Percentiles rank a stretch among this genome's conserved stretches.
Evolutionary conservation across 2,113 vertebrate genomes (phyloP).

Genomic region (Abramis brama): DNA sequence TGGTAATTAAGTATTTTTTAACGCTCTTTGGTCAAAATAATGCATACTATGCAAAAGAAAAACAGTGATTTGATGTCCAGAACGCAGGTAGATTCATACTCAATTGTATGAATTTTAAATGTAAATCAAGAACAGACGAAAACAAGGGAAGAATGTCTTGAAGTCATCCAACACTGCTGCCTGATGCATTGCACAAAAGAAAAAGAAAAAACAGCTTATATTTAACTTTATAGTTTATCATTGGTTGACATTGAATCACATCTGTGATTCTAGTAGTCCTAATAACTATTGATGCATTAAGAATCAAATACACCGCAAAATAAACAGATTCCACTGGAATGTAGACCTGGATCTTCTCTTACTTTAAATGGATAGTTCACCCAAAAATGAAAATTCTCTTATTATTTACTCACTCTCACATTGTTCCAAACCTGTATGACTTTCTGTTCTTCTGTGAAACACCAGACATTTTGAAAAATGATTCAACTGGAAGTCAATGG

Average conservation of each 20-base stretch:
- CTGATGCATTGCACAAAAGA: background rate
- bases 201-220: background rate
- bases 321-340: background rate
- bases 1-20: background rate
- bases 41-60: background rate
- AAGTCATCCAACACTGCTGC: background rate
- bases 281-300: background rate
- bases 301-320: background rate
- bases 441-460: background rate
- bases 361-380: background rate
- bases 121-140: background rate
- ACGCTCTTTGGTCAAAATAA: background rate
- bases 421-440: background rate
- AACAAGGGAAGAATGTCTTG: background rate
- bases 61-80: background rate
- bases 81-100: slow-evolving; percentile 9
- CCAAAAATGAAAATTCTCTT: background rate
- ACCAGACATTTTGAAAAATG: background rate
- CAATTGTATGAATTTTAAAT: background rate
- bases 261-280: background rate
- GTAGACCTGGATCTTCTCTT: background rate
- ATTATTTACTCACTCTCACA: background rate
- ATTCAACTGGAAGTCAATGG: background rate
- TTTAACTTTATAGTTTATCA: background rate
- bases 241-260: background rate